Evolutionary conservation across 2,888 invertebrate genomes (phyloP), one percentile per base, ranked within the genome.

Genomic region (Noctua pronuba): DNA sequence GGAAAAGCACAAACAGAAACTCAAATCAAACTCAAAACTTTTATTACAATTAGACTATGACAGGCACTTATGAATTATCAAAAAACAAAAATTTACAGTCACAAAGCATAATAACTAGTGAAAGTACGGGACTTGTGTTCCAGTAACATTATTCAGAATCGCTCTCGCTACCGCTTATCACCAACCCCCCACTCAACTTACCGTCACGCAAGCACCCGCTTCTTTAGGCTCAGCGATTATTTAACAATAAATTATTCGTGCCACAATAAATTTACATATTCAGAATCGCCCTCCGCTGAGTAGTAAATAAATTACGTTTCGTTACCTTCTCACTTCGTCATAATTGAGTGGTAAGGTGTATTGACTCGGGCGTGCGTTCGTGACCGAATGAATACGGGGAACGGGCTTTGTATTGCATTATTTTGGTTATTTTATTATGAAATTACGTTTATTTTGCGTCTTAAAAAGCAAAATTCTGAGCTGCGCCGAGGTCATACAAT

Each of bases 241-340:
- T 94, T 93, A 93, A 94, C 93, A 95, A 94, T 95, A 95, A 94
- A 95, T 95, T 94, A 94, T 93, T 92, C 91, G 90, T 93, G 92
- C 92, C 89, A 90, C 90, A 92, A 93, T 94, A 91, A 92, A 95
- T 94, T 95, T 94, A 94, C 94, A 94, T 95, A 93, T 92, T 92
- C 91, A 91, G 94, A 94, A 93, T 94, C 92, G 91, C 90, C 91
- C 89, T 89, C 90, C 91, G 95, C 92, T 96, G 95, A 96, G 92
- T 94, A 92, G 93, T 92, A 93, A 92, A 95, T 95, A 95, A 95
- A 95, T 95, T 92, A 93, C 91, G 91, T 95, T 96, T 95, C 94
- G 93, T 94, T 95, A 93, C 92, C 92, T 95, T 95, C 95, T 94
- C 94, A 94, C 95, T 92, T 94, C 89, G 82, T 88, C 88, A 90